These are phyloP conservation scores for Eupithecia subfuscata DNA, from an alignment of 2,888 invertebrate species.

Conservation along the genomic window DNA sequence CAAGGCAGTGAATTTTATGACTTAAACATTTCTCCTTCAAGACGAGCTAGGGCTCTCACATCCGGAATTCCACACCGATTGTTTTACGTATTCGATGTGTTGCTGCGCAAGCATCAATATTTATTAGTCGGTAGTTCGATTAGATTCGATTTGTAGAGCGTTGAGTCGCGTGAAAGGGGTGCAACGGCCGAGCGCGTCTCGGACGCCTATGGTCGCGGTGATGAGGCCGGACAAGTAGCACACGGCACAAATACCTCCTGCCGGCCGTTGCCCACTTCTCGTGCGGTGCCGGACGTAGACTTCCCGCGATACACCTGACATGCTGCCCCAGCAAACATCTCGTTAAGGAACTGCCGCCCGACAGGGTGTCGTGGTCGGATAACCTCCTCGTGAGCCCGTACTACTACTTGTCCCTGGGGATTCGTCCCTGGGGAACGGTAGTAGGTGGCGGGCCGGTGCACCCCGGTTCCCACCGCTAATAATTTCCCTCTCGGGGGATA, in stretches of 20 bases:
- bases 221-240: constrained; percentile 63
- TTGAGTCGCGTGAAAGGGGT: constrained; percentile 80
- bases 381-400: no score
- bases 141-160: constrained; percentile 80
- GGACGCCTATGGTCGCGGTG: constrained; percentile 50
- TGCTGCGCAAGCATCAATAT: constrained; percentile 63
- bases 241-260: constrained; percentile 75
- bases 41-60: constrained; percentile 44
- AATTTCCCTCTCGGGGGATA: no score
- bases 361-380: no score
- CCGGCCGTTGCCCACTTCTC: constrained; percentile 67
- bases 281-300: constrained; percentile 69
- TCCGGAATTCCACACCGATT: constrained; percentile 58
- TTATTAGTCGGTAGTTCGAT: constrained; percentile 64
- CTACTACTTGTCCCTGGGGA: no score
- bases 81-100: constrained; percentile 53
- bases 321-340: constrained; percentile 46
- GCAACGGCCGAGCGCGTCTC: constrained; percentile 76
- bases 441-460: no score
- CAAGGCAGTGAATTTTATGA: constrained; percentile 21
- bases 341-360: constrained; percentile 31
- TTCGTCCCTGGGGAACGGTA: no score
- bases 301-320: constrained; percentile 62
- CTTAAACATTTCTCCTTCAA: constrained; percentile 31
- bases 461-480: no score